A percentile compares a stretch with the other conserved stretches of the same genome.
Evolutionary conservation across 2,888 invertebrate species (phyloP).

Genomic region (Perdita meconis): DNA sequence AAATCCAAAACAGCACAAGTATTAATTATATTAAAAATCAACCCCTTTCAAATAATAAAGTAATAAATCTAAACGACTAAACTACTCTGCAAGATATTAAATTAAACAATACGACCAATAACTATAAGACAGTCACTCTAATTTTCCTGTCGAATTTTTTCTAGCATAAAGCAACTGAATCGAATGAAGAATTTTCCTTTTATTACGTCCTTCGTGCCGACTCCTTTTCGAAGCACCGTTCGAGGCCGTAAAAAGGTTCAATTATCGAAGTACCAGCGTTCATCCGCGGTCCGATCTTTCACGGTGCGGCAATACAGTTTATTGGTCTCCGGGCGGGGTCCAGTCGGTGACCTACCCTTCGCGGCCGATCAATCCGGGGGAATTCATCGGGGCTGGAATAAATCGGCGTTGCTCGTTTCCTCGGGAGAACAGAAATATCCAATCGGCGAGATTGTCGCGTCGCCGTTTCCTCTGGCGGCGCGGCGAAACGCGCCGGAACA

Average conservation of each 20-base stretch:
- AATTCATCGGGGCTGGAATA: slow-evolving; percentile 50
- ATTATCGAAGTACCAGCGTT: slow-evolving; percentile 17
- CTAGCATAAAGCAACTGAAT: too few relatives aligned
- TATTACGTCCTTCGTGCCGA: too few relatives aligned
- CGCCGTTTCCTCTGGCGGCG: slow-evolving; percentile 58
- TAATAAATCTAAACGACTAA: too few relatives aligned
- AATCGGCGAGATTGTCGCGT: slow-evolving; percentile 65
- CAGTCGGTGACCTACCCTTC: slow-evolving; percentile 16
- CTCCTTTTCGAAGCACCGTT: too few relatives aligned
- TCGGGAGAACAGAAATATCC: slow-evolving; percentile 55
- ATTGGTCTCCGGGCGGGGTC: slow-evolving; percentile 24
- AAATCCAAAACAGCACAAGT: too few relatives aligned
- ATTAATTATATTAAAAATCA: too few relatives aligned
- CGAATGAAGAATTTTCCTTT: too few relatives aligned
- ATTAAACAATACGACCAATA: too few relatives aligned
- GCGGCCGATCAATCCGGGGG: slow-evolving; percentile 38
- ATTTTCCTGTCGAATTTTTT: too few relatives aligned
- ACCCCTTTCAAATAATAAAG: too few relatives aligned
- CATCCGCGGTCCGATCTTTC: slow-evolving; percentile 22
- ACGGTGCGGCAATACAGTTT: slow-evolving; percentile 38
- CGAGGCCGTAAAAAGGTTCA: slow-evolving; percentile 19
- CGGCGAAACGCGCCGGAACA: slow-evolving; percentile 25
- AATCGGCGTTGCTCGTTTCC: slow-evolving; percentile 42
- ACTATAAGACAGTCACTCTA: too few relatives aligned
- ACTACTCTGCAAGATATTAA: too few relatives aligned